phyloP scores from a whole-genome alignment of 64 coral and sea anemone genomes.

The Stylophora pistillata region DNA sequence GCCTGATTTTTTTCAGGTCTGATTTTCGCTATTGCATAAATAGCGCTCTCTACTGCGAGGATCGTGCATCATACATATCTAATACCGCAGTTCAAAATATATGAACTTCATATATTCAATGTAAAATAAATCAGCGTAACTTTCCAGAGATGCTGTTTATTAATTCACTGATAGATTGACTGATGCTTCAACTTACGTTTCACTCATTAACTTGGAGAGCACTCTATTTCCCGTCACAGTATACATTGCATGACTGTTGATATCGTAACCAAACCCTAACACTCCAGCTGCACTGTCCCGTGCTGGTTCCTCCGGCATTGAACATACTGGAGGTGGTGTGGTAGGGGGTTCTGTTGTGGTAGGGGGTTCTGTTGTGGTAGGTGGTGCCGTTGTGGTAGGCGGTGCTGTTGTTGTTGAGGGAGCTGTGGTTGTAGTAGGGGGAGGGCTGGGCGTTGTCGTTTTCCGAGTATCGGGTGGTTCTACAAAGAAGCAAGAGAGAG shows the following conservation, averaged over 20 bases:
- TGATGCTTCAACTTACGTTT: conserved; percentile 1
- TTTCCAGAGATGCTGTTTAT: too few species aligned
- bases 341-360: neutral
- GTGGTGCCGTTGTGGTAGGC: neutral
- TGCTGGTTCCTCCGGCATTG: neutral
- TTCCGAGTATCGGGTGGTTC: neutral
- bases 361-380: neutral
- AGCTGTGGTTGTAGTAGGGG: neutral
- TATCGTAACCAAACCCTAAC: conserved; percentile 28
- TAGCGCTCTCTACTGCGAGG: too few species aligned
- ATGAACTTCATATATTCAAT: too few species aligned
- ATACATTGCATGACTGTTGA: conserved; percentile 48
- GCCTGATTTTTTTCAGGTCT: too few species aligned
- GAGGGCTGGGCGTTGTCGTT: neutral
- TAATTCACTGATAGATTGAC: neutral
- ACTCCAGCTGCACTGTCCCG: neutral
- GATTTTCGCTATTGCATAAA: too few species aligned
- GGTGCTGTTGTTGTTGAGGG: conserved; percentile 8
- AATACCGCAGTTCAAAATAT: too few species aligned
- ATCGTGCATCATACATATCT: too few species aligned
- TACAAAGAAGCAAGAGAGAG: too few species aligned
- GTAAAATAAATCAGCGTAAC: neutral
- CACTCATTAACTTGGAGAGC: neutral
- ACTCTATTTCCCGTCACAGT: neutral
- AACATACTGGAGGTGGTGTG: neutral